phyloP scores from a whole-genome alignment of 2,797 vertebrate species.

The Pipistrellus pipistrellus region DNA sequence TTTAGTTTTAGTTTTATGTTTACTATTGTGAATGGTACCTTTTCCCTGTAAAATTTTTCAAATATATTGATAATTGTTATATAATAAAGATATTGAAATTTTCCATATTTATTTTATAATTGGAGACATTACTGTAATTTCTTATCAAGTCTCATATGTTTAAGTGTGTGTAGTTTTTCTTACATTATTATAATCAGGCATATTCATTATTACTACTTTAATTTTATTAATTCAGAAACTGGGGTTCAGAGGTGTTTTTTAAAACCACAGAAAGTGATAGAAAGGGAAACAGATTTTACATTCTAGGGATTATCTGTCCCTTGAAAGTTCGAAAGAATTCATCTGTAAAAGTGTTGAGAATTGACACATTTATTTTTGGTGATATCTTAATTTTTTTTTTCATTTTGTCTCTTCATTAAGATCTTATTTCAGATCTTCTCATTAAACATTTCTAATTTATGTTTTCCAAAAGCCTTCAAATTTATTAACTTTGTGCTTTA shows the following conservation, averaged over 20 bases:
- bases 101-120: slow-evolving; percentile 33
- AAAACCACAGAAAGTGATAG: neutral
- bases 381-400: neutral
- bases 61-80: slow-evolving; percentile 38
- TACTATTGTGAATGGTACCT: neutral
- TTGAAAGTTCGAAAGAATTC: slow-evolving; percentile 27
- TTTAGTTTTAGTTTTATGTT: neutral
- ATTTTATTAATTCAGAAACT: slow-evolving; percentile 38
- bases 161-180: neutral
- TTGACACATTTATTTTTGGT: neutral
- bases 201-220: slow-evolving; percentile 5
- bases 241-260: neutral
- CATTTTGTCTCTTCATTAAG: neutral
- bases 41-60: slow-evolving; percentile 2
- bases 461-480: slow-evolving; percentile 32
- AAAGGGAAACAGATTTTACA: neutral
- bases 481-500: neutral
- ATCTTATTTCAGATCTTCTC: slow-evolving; percentile 31
- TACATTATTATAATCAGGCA: neutral
- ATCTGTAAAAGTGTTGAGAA: neutral
- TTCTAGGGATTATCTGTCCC: neutral
- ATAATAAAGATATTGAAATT: neutral
- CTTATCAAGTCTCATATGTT: neutral
- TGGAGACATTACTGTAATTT: neutral
- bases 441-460: slow-evolving; percentile 28